Evolutionary conservation across 1,140 invertebrate genomes (phyloP).

Genomic region (Grapholita molesta): DNA sequence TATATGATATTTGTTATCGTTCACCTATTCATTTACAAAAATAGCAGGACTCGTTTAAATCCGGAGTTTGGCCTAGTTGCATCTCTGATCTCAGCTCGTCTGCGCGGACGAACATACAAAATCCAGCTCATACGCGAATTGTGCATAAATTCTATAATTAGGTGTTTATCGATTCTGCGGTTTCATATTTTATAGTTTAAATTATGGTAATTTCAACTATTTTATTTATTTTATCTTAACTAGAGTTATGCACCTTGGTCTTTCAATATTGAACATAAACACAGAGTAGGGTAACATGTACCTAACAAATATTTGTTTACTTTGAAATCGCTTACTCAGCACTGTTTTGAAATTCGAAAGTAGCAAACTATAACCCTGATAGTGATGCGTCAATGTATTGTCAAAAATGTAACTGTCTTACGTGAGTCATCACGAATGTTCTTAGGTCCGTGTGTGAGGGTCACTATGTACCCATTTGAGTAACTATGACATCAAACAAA

Average conservation of each 20-base stretch:
- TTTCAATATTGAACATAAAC: too few relatives aligned
- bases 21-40: neutral
- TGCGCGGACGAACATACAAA: neutral
- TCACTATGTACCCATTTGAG: neutral
- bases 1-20: neutral
- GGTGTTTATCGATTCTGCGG: too few relatives aligned
- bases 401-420: neutral
- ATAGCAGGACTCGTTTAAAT: neutral
- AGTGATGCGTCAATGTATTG: neutral
- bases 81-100: neutral
- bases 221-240: too few relatives aligned
- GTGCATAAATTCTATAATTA: too few relatives aligned
- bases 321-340: neutral
- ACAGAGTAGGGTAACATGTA: too few relatives aligned
- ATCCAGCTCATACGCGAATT: neutral
- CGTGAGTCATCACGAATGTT: neutral
- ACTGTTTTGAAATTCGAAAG: neutral
- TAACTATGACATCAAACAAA: neutral
- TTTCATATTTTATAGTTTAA: neutral
- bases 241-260: too few relatives aligned
- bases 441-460: neutral
- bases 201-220: neutral
- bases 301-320: neutral
- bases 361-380: neutral
- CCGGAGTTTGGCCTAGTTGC: neutral